phyloP scores from a whole-genome alignment of 2,797 vertebrate genomes.

The Poeciliopsis paucimaculata region DNA sequence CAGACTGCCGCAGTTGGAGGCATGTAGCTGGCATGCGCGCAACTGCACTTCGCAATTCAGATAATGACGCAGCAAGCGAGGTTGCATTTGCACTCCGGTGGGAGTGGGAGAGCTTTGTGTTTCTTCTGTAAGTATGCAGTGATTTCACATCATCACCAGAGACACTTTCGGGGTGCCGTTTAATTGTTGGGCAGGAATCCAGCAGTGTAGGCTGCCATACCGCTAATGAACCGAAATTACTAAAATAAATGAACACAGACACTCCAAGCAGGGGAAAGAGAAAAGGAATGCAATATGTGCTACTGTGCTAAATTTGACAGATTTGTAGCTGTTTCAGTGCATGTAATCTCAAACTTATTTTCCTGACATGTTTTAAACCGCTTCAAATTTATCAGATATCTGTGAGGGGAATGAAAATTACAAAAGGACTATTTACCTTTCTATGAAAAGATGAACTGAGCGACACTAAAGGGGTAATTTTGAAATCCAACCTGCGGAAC shows the following conservation, averaged over 20 bases:
- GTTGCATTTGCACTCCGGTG: constrained; percentile 22
- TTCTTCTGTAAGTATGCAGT: constrained; percentile 27
- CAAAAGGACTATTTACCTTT: neutral
- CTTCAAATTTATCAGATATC: neutral
- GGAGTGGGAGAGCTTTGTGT: constrained; percentile 1
- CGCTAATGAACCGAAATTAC: constrained; percentile 26
- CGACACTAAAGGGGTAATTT: rapidly evolving
- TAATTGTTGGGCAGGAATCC: constrained; percentile 55
- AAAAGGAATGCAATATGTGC: constrained; percentile 35
- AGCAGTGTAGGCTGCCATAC: constrained; percentile 36
- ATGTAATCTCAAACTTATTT: constrained; percentile 33
- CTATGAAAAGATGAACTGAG: neutral
- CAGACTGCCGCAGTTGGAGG: constrained; percentile 16
- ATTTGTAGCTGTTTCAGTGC: constrained; percentile 20
- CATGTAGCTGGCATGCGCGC: constrained; percentile 30
- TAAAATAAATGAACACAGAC: constrained; percentile 39
- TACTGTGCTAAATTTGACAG: constrained; percentile 28
- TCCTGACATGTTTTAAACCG: constrained; percentile 26
- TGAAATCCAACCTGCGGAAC: neutral
- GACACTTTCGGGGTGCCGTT: constrained; percentile 48
- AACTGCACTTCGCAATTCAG: constrained; percentile 24
- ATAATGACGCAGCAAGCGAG: constrained; percentile 21
- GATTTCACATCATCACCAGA: constrained; percentile 48
- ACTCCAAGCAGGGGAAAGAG: constrained; percentile 3
- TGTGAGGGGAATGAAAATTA: neutral